These are phyloP conservation scores for Glandiceps talaboti DNA, from an alignment of 53 echinoderm and acorn worm species.

Conservation along the genomic window DNA sequence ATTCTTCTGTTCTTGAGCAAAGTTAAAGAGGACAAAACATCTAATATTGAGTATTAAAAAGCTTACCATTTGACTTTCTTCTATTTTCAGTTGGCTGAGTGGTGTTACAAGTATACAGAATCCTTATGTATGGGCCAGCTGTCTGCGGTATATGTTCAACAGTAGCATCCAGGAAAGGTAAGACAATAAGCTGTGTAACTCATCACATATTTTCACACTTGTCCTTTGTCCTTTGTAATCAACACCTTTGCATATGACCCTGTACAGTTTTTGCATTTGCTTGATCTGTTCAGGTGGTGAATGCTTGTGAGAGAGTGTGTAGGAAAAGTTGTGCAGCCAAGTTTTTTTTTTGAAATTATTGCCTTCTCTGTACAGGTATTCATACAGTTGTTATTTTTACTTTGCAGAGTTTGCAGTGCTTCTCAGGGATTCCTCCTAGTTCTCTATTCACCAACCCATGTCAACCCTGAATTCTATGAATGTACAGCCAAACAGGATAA, in stretches of 20 bases:
- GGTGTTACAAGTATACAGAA: constrained; percentile 55
- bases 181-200: too few species aligned
- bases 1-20: too few species aligned
- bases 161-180: constrained; percentile 86
- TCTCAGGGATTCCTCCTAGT: constrained; percentile 53
- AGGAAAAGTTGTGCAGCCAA: too few species aligned
- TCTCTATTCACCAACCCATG: constrained; percentile 44
- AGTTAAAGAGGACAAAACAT: too few species aligned
- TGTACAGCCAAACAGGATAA: constrained; percentile 30
- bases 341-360: too few species aligned
- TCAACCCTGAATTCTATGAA: constrained; percentile 72
- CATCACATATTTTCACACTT: too few species aligned
- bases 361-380: too few species aligned
- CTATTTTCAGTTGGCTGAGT: constrained; percentile 67
- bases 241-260: background rate
- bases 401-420: constrained; percentile 46
- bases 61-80: too few species aligned
- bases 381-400: background rate
- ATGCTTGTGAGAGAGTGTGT: too few species aligned
- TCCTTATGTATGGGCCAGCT: constrained; percentile 76
- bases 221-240: too few species aligned
- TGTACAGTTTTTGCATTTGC: background rate
- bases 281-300: too few species aligned
- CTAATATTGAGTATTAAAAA: too few species aligned
- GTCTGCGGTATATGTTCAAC: constrained; percentile 60